Conservation (phyloP, 2,113 vertebrate genomes). For the Erinaceus europaeus region DNA sequence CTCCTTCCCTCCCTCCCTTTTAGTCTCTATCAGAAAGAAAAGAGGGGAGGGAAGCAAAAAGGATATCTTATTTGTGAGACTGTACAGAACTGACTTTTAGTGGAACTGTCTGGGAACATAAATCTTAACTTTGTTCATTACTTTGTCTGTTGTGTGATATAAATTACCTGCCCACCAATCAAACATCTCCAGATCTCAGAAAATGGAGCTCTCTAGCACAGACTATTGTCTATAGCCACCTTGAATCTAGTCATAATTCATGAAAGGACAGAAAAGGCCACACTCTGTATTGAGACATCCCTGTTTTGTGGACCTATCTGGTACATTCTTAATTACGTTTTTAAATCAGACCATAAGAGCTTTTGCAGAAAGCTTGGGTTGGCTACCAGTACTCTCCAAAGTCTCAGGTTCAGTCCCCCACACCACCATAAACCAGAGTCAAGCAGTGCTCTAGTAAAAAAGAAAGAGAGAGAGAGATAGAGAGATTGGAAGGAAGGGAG, state of each 20-base stretch:
- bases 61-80: background rate
- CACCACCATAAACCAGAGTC: no score
- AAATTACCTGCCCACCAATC: conserved; percentile 53
- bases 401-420: no score
- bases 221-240: conserved; percentile 59
- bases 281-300: conserved; percentile 61
- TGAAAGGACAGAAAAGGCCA: conserved; percentile 65
- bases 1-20: no score
- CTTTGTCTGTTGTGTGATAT: conserved; percentile 48
- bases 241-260: conserved; percentile 50
- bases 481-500: no score
- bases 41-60: no score
- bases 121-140: conserved; percentile 60
- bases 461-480: no score
- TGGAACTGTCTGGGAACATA: conserved; percentile 56
- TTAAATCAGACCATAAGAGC: conserved; percentile 78
- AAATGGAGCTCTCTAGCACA: conserved; percentile 34
- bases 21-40: no score
- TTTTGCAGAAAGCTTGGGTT: conserved; percentile 74
- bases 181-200: conserved; percentile 28
- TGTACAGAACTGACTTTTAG: conserved; percentile 64
- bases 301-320: conserved; percentile 63
- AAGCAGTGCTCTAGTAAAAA: no score
- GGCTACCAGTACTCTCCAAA: no score
- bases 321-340: conserved; percentile 71